These are phyloP conservation scores for Gopherus flavomarginatus DNA, from an alignment of 2,113 vertebrate genomes.

Conservation along the genomic window DNA sequence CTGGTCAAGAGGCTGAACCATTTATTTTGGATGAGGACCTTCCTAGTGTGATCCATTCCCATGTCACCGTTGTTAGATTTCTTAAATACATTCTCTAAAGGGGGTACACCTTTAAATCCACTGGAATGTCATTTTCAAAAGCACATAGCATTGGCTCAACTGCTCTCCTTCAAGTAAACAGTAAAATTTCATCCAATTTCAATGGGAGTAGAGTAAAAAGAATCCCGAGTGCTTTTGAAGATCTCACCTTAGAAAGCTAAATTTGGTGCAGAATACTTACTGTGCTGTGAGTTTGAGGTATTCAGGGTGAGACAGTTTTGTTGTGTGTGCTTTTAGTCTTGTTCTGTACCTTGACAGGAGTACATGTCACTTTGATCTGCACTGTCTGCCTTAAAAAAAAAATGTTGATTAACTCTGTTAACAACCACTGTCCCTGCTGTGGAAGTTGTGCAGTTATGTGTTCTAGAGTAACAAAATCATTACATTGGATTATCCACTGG, in stretches of 20 bases:
- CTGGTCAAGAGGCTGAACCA: background rate
- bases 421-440: background rate
- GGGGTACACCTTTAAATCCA: too few species aligned
- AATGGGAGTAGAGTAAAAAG: background rate
- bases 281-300: background rate
- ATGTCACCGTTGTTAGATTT: background rate
- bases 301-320: too few species aligned
- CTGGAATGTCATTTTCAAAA: background rate
- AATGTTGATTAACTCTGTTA: background rate
- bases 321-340: too few species aligned
- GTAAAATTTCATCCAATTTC: background rate
- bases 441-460: background rate
- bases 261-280: background rate
- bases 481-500: background rate
- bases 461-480: background rate
- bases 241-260: background rate
- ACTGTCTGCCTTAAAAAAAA: background rate
- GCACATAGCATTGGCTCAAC: background rate
- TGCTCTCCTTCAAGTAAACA: background rate
- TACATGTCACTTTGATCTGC: background rate
- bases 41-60: background rate
- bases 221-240: background rate
- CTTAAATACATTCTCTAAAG: too few species aligned
- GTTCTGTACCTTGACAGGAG: too few species aligned
- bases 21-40: background rate